These are phyloP conservation scores for Magallana angulata DNA, from an alignment of 1,140 invertebrate species.

Conservation along the genomic window DNA sequence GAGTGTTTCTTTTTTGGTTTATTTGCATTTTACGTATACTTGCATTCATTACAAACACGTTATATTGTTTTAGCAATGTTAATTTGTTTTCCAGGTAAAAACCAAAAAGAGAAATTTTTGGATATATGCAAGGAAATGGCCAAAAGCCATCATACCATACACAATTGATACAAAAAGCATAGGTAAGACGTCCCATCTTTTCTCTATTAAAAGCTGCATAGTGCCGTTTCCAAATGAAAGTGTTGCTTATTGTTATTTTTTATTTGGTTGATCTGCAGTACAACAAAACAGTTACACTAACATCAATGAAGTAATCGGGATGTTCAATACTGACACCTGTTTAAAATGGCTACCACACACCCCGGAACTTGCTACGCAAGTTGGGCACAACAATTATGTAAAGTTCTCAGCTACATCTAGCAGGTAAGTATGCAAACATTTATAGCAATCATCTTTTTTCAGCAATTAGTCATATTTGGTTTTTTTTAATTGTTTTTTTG, in stretches of 20 bases:
- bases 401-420: neutral
- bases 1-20: too few relatives aligned
- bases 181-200: neutral
- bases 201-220: too few relatives aligned
- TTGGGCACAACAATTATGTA: slow-evolving; percentile 4
- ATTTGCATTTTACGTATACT: too few relatives aligned
- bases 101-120: slow-evolving; percentile 22
- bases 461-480: too few relatives aligned
- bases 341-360: neutral
- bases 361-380: neutral
- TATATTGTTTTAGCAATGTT: too few relatives aligned
- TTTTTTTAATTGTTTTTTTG: too few relatives aligned
- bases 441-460: too few relatives aligned
- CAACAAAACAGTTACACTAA: neutral
- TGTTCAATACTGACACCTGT: neutral
- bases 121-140: neutral
- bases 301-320: neutral
- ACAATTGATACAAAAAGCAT: neutral
- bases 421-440: too few relatives aligned
- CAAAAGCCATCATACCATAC: neutral
- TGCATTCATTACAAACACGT: too few relatives aligned
- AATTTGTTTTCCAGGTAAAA: neutral
- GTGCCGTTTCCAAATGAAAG: too few relatives aligned
- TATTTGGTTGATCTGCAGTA: neutral
- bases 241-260: too few relatives aligned